Percentiles rank a stretch among this genome's conserved stretches.
phyloP scores from a whole-genome alignment of 2,113 vertebrate species.

The Hystrix cristata region DNA sequence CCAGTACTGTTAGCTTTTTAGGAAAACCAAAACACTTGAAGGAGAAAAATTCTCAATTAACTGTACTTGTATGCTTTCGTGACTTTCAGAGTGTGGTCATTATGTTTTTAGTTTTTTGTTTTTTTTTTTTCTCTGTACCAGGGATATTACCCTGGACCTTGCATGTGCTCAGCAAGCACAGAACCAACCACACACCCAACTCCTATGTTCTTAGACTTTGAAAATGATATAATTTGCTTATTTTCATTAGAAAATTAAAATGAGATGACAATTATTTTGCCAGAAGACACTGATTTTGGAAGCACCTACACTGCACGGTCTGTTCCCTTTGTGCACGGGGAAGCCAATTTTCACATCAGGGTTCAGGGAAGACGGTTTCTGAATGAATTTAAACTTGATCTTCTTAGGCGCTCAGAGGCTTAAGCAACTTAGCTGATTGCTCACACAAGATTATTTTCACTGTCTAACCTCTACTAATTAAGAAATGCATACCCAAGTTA shows the following conservation, averaged over 20 bases:
- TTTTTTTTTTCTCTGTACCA: not conserved
- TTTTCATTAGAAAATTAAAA: not conserved
- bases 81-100: not conserved
- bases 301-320: not conserved
- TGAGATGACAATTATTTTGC: not conserved
- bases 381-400: not conserved
- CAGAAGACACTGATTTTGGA: not conserved
- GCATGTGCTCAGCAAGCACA: not conserved
- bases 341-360: not conserved
- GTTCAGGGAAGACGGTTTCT: not conserved
- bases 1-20: not conserved
- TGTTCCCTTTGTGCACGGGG: not conserved
- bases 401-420: not conserved
- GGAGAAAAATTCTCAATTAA: not conserved
- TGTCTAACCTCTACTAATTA: not conserved
- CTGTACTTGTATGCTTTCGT: not conserved
- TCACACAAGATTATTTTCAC: not conserved
- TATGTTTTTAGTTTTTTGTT: not conserved
- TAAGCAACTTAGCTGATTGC: not conserved
- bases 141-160: not conserved
- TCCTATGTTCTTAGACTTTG: not conserved
- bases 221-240: not conserved
- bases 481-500: not conserved
- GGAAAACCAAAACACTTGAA: not conserved
- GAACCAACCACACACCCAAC: not conserved